These are phyloP conservation scores for Pelmatolapia mariae DNA, from an alignment of 2,113 vertebrate genomes.

Conservation along the genomic window DNA sequence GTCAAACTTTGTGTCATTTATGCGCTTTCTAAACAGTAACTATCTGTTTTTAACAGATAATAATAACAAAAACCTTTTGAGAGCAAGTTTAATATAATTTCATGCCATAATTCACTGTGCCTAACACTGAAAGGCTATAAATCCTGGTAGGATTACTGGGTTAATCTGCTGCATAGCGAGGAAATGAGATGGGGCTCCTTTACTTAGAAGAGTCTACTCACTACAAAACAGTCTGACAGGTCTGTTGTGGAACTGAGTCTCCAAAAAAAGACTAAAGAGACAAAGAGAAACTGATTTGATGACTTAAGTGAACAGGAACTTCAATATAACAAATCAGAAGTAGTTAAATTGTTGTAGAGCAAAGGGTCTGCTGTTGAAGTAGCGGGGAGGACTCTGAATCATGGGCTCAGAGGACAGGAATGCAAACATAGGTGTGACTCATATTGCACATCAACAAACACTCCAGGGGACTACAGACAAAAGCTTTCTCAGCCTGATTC, in stretches of 20 bases:
- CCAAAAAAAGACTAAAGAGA: background rate
- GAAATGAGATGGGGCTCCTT: background rate
- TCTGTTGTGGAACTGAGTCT: background rate
- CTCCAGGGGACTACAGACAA: background rate
- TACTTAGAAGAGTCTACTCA: background rate
- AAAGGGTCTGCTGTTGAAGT: background rate
- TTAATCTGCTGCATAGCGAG: background rate
- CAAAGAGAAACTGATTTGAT: background rate
- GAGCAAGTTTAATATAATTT: background rate
- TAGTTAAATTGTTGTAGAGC: background rate
- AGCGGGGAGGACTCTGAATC: background rate
- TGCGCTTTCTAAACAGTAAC: background rate
- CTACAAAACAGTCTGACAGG: background rate
- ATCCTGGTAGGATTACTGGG: background rate
- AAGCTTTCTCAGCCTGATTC: background rate
- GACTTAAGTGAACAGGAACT: background rate
- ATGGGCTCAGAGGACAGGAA: constrained; percentile 46
- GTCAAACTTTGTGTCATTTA: background rate
- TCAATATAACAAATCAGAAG: background rate
- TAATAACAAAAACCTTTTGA: background rate
- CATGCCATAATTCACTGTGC: background rate
- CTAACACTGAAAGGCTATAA: background rate
- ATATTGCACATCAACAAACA: constrained; percentile 19
- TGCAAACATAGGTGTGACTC: constrained; percentile 54
- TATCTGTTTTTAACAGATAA: background rate